Conservation (phyloP, 2,113 vertebrate genomes). For the Cyprinodon variegatus region DNA sequence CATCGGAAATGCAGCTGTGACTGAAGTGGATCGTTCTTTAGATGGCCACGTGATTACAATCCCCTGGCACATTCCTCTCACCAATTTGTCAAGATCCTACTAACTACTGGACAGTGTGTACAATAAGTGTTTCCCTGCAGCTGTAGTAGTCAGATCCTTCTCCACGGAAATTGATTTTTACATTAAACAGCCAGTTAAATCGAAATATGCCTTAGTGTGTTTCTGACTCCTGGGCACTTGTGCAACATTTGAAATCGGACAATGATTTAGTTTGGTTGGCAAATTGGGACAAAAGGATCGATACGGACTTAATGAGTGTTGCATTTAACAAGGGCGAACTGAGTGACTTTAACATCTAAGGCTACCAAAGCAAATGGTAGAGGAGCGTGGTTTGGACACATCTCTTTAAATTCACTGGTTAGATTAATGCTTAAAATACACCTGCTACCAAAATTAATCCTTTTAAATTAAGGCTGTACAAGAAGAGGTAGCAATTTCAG, state of each 20-base stretch:
- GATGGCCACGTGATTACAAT: constrained; percentile 5
- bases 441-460: background rate
- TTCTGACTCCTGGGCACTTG: constrained; percentile 17
- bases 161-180: constrained; percentile 58
- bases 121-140: constrained; percentile 10
- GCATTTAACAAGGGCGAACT: constrained; percentile 28
- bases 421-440: constrained; percentile 9
- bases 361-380: background rate
- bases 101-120: constrained; percentile 21
- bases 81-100: constrained; percentile 27
- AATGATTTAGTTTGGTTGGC: constrained; percentile 55
- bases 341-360: background rate
- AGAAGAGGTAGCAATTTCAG: background rate
- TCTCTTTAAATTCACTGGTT: background rate
- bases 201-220: constrained; percentile 21
- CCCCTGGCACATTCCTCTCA: constrained; percentile 19
- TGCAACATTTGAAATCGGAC: constrained; percentile 13
- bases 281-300: constrained; percentile 49
- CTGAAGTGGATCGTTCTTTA: constrained; percentile 13
- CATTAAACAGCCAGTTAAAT: constrained; percentile 59
- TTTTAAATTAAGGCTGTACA: background rate
- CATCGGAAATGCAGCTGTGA: background rate
- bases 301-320: constrained; percentile 56
- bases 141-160: constrained; percentile 40
- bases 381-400: background rate